Evolutionary conservation across 2,113 vertebrate genomes (phyloP).

Genomic region (Acrocephalus kingi): DNA sequence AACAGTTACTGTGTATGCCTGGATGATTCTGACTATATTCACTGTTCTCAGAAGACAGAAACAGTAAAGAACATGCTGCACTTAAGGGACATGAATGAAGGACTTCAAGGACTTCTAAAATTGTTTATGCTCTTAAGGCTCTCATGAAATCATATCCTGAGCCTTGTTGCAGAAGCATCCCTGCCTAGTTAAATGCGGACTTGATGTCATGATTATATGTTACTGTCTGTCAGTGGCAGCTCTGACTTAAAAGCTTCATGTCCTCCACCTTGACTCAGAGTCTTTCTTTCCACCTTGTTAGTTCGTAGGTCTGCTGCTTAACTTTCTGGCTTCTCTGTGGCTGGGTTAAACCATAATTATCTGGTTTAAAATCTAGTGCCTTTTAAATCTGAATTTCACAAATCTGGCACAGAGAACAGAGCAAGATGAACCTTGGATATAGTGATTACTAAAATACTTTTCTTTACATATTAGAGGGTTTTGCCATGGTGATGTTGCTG

Average conservation of each 20-base stretch:
- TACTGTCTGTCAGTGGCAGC: not conserved
- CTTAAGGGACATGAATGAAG: not conserved
- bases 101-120: not conserved
- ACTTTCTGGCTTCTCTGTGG: not conserved
- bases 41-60: not conserved
- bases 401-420: not conserved
- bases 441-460: not conserved
- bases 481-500: not conserved
- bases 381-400: not conserved
- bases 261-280: not conserved
- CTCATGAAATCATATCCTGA: not conserved
- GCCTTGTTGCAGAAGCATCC: not conserved
- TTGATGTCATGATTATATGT: not conserved
- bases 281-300: not conserved
- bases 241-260: not conserved
- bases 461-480: not conserved
- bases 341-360: not conserved
- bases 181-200: not conserved
- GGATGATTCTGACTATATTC: not conserved
- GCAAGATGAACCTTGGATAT: not conserved
- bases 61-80: not conserved
- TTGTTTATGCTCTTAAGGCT: not conserved
- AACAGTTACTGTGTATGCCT: not conserved
- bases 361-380: not conserved
- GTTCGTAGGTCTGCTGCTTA: not conserved